These are phyloP conservation scores for Petrophora chlorosata DNA, from an alignment of 2,888 invertebrate species.

Conservation along the genomic window DNA sequence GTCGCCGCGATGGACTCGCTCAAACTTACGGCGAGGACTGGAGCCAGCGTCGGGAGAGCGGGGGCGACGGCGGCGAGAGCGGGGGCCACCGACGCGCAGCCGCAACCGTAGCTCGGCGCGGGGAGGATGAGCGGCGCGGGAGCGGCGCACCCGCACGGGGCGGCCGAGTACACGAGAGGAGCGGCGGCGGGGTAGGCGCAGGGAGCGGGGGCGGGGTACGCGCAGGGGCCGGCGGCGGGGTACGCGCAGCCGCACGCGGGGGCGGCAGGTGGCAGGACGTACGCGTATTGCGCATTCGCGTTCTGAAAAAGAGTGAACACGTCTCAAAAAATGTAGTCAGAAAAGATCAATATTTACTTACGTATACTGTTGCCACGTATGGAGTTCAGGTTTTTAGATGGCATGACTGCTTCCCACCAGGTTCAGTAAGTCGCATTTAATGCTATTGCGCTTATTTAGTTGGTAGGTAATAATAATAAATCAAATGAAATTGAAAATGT, in stretches of 20 bases:
- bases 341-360: too few species aligned
- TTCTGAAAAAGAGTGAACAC: slow-evolving; percentile 23
- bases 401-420: too few species aligned
- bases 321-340: too few species aligned
- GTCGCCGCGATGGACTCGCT: slow-evolving; percentile 45
- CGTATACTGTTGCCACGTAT: too few species aligned
- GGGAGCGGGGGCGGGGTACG: slow-evolving; percentile 4
- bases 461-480: too few species aligned
- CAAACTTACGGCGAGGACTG: slow-evolving; percentile 42
- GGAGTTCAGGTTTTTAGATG: too few species aligned
- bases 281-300: slow-evolving; percentile 30
- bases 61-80: slow-evolving; percentile 43
- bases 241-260: too few species aligned
- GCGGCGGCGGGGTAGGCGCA: slow-evolving; percentile 20
- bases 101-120: slow-evolving; percentile 21
- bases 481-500: neutral
- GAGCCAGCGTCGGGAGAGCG: slow-evolving; percentile 42
- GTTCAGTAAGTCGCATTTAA: too few species aligned
- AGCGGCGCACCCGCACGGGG: slow-evolving; percentile 14
- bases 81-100: slow-evolving; percentile 15
- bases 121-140: slow-evolving; percentile 24
- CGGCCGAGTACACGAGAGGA: slow-evolving; percentile 27
- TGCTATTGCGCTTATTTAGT: too few species aligned
- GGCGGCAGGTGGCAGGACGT: slow-evolving; percentile 14
- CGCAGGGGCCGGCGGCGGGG: slow-evolving; percentile 5